phyloP scores from a whole-genome alignment of 2,113 vertebrate species.

The Ranitomeya imitator region DNA sequence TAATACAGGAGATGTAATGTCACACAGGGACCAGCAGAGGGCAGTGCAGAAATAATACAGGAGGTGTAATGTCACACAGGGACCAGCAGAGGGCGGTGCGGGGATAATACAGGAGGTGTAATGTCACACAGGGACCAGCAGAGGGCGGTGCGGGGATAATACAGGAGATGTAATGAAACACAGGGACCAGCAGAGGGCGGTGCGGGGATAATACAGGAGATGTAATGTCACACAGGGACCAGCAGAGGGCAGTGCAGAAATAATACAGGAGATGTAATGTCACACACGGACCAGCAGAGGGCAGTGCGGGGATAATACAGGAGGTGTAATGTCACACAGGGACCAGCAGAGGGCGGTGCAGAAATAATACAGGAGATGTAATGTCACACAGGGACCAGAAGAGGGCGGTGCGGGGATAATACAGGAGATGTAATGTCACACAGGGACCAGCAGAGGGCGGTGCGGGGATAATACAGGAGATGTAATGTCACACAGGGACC shows the following conservation, averaged over 20 bases:
- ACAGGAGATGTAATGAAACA: neutral
- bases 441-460: neutral
- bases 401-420: neutral
- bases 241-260: neutral
- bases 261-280: neutral
- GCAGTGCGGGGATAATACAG: neutral
- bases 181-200: neutral
- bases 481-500: neutral
- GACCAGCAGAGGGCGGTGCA: neutral
- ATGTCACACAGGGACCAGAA: neutral
- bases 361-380: neutral
- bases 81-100: neutral
- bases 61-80: neutral
- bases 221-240: neutral
- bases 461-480: neutral
- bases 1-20: neutral
- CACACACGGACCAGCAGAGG: neutral
- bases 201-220: neutral
- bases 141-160: neutral
- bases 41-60: neutral
- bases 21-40: neutral
- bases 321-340: neutral
- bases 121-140: neutral
- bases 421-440: neutral
- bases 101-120: neutral